Base-by-base conservation (phyloP, 2,113 vertebrate genomes). In the Procavia capensis region DNA sequence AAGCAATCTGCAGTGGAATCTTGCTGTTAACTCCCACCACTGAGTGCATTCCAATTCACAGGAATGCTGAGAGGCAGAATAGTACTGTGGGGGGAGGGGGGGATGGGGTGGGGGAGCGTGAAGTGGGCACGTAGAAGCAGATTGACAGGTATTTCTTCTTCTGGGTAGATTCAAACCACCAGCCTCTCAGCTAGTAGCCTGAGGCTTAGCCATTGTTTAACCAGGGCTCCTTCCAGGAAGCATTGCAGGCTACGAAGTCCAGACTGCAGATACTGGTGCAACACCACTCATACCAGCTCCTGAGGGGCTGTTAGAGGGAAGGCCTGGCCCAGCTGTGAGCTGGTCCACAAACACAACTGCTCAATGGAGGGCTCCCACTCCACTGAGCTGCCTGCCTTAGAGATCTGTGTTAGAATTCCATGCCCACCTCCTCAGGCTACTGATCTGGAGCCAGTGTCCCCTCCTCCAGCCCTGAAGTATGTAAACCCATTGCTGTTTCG, bases 331-430 rank as follows among this genome's bases (percentile, higher is more conserved):
- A 80, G 61, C 24, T 34, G n/a, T 6, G 0, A 17, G 20, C 8
- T 19, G 24, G 57, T 2, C 34, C 34, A 45, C 36, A 27, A 8
- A 0, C 1, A 59, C 3, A 1, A 8, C 25, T 13, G 1, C 39
- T 74, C 47, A n/a, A 9, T 13, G 20, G 10, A 61, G 36, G 39
- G 9, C 25, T 43, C 36, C 45, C 20, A 4, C 27, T 45, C 34
- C 36, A 16, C 84, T 47, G 31, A 61, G 29, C 68, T 39, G 39
- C 25, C 50, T 95, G 27, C 20, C 11, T 34, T 22, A 54, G 68
- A 74, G 19, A 74, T 47, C 59, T 31, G 0, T 1, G 19, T 64
- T 39, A 14, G 19, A 74, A 4, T 31, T 39, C 29, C 70, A 41
- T 16, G 27, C 27, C 45, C 29, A 50, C 16, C 61, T 27, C 29